These are phyloP conservation scores for Triplophysa rosa DNA, from an alignment of 2,113 vertebrate genomes.

Conservation along the genomic window DNA sequence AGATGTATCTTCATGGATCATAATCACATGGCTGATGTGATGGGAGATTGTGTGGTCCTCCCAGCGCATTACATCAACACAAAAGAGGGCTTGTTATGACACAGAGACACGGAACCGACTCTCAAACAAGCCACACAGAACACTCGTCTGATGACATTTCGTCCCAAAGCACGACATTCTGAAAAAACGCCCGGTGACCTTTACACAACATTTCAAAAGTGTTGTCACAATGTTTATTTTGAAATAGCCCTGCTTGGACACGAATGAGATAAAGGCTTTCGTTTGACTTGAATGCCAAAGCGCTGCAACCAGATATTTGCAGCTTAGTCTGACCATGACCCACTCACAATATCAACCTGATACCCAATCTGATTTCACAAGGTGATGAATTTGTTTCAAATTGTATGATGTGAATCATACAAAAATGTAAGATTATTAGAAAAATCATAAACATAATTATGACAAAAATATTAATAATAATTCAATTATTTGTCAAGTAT, in stretches of 20 bases:
- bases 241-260: background rate
- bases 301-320: background rate
- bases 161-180: background rate
- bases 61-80: conserved; percentile 54
- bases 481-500: too few species aligned
- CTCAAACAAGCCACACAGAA: conserved; percentile 44
- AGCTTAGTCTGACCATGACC: too few species aligned
- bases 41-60: conserved; percentile 37
- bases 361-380: too few species aligned
- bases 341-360: too few species aligned
- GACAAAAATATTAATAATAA: too few species aligned
- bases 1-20: conserved; percentile 54
- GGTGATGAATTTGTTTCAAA: too few species aligned
- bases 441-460: too few species aligned
- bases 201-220: background rate
- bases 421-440: too few species aligned
- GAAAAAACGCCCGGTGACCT: conserved; percentile 49
- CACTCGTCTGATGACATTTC: conserved; percentile 66
- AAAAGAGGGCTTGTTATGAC: conserved; percentile 65
- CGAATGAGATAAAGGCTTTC: background rate
- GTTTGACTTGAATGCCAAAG: background rate
- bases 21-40: conserved; percentile 61
- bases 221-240: background rate
- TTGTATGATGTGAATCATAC: too few species aligned
- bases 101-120: background rate